phyloP scores from a whole-genome alignment of 2,888 invertebrate genomes.

The Eueremaeus valkanovi region DNA sequence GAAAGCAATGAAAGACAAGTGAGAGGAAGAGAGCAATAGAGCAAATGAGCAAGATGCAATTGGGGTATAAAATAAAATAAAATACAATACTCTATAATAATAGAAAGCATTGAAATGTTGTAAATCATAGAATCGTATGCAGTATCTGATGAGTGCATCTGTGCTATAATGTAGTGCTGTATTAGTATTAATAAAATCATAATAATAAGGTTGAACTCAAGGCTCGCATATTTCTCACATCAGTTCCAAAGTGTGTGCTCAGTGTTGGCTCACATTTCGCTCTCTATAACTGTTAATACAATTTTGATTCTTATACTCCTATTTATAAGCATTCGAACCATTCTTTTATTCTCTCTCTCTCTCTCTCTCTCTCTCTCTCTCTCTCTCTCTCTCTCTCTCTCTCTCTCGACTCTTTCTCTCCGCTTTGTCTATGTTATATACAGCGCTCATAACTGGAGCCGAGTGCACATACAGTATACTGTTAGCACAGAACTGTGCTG shows the following conservation, averaged over 20 bases:
- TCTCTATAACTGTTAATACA: background rate
- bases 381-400: too few relatives aligned
- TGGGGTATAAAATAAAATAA: background rate
- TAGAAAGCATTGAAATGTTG: background rate
- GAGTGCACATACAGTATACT: too few relatives aligned
- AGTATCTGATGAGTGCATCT: conserved; percentile 19
- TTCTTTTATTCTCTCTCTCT: background rate
- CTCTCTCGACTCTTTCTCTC: too few relatives aligned
- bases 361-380: background rate
- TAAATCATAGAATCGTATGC: too few relatives aligned
- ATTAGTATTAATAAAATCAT: background rate
- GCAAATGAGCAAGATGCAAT: background rate
- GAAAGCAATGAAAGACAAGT: background rate
- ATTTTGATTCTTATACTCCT: background rate
- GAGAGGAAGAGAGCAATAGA: background rate
- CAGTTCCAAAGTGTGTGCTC: background rate
- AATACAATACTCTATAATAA: too few relatives aligned
- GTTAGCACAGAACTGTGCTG: background rate
- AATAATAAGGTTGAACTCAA: conserved; percentile 12
- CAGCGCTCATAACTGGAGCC: too few relatives aligned
- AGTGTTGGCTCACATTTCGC: background rate
- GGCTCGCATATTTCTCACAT: background rate
- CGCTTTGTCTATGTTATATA: too few relatives aligned
- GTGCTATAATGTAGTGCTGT: background rate
- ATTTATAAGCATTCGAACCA: background rate